Percentiles rank a stretch among this genome's conserved stretches.
Conservation (phyloP, 2,797 vertebrate genomes). For the Erpetoichthys calabaricus region DNA sequence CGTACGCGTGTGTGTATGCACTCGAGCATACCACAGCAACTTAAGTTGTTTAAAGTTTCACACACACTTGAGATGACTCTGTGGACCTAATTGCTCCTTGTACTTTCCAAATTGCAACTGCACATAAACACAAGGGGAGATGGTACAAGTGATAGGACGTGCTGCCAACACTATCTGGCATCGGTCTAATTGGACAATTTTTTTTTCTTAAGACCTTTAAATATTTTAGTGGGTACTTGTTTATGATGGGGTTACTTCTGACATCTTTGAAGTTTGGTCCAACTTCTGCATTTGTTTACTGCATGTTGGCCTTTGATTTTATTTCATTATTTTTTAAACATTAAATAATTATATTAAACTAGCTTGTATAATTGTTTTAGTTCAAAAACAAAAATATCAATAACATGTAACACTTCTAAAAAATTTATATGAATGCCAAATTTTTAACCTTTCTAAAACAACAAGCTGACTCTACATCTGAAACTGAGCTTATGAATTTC, state of each 20-base stretch:
- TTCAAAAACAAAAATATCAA: no score
- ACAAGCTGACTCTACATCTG: no score
- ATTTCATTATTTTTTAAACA: no score
- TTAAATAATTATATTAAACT: no score
- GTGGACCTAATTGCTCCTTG: slow-evolving; percentile 42
- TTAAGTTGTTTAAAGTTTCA: slow-evolving; percentile 63
- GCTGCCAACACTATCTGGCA: slow-evolving; percentile 49
- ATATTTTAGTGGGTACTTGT: slow-evolving; percentile 42
- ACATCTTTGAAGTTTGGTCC: slow-evolving; percentile 50
- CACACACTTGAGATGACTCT: slow-evolving; percentile 43
- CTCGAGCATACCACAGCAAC: slow-evolving; percentile 51
- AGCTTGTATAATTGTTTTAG: no score
- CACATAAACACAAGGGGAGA: slow-evolving; percentile 53
- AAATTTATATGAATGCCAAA: no score
- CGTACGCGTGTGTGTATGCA: slow-evolving; percentile 47
- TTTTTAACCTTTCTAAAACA: no score
- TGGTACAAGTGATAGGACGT: slow-evolving; percentile 45
- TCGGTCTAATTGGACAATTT: slow-evolving; percentile 62
- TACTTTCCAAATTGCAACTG: slow-evolving; percentile 57
- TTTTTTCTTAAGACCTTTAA: slow-evolving; percentile 33
- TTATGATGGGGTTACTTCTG: slow-evolving; percentile 42
- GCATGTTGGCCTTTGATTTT: no score
- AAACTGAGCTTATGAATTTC: no score
- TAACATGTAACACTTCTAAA: no score
- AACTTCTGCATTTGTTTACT: slow-evolving; percentile 11